Evolutionary conservation across 1,140 invertebrate genomes (phyloP).

Genomic region (Pachyrhynchus sulphureomaculatus): DNA sequence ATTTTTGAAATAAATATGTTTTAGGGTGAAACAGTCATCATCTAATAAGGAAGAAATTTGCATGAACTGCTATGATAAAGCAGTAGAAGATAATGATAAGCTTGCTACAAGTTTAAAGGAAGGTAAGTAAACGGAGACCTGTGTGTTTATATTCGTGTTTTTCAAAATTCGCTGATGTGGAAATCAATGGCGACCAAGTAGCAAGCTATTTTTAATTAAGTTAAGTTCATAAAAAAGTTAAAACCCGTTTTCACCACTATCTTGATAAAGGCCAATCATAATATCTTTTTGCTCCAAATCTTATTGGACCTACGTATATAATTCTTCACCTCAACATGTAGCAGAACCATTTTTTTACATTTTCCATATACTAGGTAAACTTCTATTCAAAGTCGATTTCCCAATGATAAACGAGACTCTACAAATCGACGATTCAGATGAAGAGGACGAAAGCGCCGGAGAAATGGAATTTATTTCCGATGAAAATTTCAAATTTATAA

Average conservation of each 20-base stretch:
- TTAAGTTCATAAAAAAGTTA: too few relatives aligned
- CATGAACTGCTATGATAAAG: conserved; percentile 52
- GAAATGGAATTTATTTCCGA: conserved; percentile 39
- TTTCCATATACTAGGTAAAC: conserved; percentile 35
- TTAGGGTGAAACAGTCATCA: conserved; percentile 50
- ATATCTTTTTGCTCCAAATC: too few relatives aligned
- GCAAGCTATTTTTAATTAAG: too few relatives aligned
- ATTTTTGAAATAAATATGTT: too few relatives aligned
- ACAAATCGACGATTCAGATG: conserved; percentile 60
- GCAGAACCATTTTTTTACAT: not conserved
- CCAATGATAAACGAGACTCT: conserved; percentile 56
- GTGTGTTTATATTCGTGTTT: not conserved
- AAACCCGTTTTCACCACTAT: too few relatives aligned
- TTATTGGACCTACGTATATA: too few relatives aligned
- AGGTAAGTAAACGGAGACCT: conserved; percentile 13
- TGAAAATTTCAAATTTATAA: conserved; percentile 51
- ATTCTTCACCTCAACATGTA: too few relatives aligned
- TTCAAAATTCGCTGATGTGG: not conserved
- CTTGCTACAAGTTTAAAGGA: conserved; percentile 49
- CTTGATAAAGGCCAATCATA: too few relatives aligned
- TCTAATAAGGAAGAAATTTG: conserved; percentile 55
- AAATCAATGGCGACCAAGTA: not conserved
- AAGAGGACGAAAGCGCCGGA: conserved; percentile 52
- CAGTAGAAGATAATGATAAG: conserved; percentile 44
- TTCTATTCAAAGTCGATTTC: conserved; percentile 54